Base-by-base conservation (phyloP, 2,113 vertebrate genomes). In the Myiagra hebetior region DNA sequence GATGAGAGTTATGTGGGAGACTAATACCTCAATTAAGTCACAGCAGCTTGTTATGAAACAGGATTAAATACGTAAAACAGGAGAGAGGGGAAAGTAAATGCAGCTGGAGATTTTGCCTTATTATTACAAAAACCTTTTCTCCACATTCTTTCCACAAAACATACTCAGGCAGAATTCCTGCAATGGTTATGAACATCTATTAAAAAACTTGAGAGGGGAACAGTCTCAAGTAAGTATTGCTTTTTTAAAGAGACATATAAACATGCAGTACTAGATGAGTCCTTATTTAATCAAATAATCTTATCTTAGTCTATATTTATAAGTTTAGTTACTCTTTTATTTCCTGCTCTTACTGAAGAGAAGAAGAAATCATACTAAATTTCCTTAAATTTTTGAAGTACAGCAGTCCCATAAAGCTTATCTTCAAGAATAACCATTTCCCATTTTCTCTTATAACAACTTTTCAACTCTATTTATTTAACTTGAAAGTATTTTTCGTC, bases 21-120 rank as follows among this genome's bases (percentile, higher is more conserved):
- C 46, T 73, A 88, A 73, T 74, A 91, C 47, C 18, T 74, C 67
- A 83, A 70, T 5, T 77, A 74, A 95, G 30, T 70, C 69, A 74
- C 52, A 78, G 52, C 60, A 78, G 77, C 44, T 56, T 76, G 85
- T 91, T 91, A 96, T 12, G 47, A 93, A 96, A 95, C 59, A 81
- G 42, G 72, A 92, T 96, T 88, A 93, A 89, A 41, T 52, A 65
- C 6, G 1, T 67, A 62, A 77, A 47, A 65, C 55, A 74, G 72
- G 11, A 85, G 82, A 76, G 17, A 77, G 17, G 15, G 18, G 33
- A 73, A 85, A 76, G n/a, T 27, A 90, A 90, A 91, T 35, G 42
- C 49, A 91, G 60, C 57, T 75, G 52, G 37, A 74, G 64, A 94
- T 93, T 97, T 92, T 91, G 67, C 50, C 68, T 83, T 83, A 44